These are phyloP conservation scores for Muraenolepis orangiensis DNA, from an alignment of 2,797 vertebrate genomes.

Conservation along the genomic window DNA sequence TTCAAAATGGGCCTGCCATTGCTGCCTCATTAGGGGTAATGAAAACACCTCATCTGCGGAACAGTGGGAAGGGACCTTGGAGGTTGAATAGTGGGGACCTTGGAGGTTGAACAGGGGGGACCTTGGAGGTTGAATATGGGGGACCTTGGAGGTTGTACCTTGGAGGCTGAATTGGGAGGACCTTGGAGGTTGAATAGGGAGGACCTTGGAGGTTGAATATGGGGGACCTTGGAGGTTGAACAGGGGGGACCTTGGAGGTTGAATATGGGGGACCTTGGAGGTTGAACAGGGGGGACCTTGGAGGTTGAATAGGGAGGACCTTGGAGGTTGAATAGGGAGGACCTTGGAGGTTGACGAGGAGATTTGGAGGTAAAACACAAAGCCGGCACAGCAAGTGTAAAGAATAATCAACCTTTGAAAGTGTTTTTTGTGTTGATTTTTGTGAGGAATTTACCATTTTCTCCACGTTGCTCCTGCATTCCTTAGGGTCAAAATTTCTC, in stretches of 20 bases:
- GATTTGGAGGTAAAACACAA: not conserved
- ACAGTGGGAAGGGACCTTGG: too few relatives aligned
- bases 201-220: not conserved
- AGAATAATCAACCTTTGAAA: not conserved
- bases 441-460: too few relatives aligned
- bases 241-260: not conserved
- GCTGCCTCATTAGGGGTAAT: slow-evolving; percentile 5
- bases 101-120: not conserved
- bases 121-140: not conserved
- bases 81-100: not conserved
- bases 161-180: too few relatives aligned
- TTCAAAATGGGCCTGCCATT: slow-evolving; percentile 26
- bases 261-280: not conserved
- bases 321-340: not conserved
- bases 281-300: too few relatives aligned
- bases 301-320: not conserved
- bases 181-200: not conserved
- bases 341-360: not conserved
- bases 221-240: not conserved
- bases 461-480: too few relatives aligned
- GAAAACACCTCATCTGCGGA: not conserved
- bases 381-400: not conserved
- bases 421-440: not conserved
- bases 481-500: too few relatives aligned
- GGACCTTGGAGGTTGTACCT: not conserved